A percentile compares a stretch with the other conserved stretches of the same genome.
phyloP scores from a whole-genome alignment of 2,113 vertebrate species.

The Heliornis fulica region DNA sequence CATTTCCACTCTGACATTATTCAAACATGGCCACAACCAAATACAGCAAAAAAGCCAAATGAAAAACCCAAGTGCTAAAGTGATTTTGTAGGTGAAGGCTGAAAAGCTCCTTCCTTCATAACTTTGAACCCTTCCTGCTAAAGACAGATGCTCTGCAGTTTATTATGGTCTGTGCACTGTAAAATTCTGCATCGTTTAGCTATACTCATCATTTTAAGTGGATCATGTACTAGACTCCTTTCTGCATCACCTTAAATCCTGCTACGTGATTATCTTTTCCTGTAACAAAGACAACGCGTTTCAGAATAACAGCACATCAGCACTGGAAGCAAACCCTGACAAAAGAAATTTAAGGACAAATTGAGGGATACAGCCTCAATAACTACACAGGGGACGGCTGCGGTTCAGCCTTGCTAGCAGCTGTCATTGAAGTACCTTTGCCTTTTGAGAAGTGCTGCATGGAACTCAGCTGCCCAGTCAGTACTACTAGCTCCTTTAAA shows the following conservation, averaged over 20 bases:
- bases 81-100: not conserved
- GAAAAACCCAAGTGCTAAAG: slow-evolving; percentile 1
- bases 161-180: not conserved
- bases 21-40: slow-evolving; percentile 35
- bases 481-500: not conserved
- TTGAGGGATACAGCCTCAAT: not conserved
- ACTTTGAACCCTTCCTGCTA: not conserved
- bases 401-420: not conserved
- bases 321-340: not conserved
- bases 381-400: fast-evolving
- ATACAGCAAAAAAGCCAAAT: slow-evolving; percentile 19
- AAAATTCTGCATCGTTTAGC: not conserved
- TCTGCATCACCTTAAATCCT: not conserved
- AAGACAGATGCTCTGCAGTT: not conserved
- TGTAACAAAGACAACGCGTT: not conserved
- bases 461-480: not conserved
- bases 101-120: not conserved
- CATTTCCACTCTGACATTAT: slow-evolving; percentile 27
- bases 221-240: not conserved
- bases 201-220: not conserved
- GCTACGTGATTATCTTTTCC: not conserved
- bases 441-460: not conserved
- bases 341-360: not conserved
- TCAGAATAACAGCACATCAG: not conserved
- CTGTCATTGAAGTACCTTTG: not conserved